These are phyloP conservation scores for Allolobophora icterica DNA, from an alignment of 2,888 invertebrate genomes.

Conservation along the genomic window DNA sequence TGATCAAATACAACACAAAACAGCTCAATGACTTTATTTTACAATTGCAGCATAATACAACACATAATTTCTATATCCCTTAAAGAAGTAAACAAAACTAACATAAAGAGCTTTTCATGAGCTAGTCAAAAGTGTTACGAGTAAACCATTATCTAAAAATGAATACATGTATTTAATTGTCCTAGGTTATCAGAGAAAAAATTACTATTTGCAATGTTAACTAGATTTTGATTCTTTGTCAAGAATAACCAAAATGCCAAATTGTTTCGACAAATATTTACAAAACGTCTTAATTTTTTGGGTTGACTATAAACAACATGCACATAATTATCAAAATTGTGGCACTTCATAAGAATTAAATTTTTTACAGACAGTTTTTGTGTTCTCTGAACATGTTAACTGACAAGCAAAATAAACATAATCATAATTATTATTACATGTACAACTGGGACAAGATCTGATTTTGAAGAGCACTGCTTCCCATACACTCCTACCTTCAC, in stretches of 20 bases:
- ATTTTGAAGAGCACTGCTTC: no score
- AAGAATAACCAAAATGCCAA: not conserved
- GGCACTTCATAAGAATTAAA: not conserved
- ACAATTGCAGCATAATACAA: not conserved
- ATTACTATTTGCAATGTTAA: no score
- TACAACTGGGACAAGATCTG: no score
- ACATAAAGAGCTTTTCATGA: not conserved
- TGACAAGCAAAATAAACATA: no score
- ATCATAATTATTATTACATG: no score
- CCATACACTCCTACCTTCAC: no score
- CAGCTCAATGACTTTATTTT: not conserved
- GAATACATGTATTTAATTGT: no score
- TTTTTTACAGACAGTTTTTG: not conserved
- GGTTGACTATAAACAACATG: no score
- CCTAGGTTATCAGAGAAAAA: not conserved
- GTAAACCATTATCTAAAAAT: not conserved
- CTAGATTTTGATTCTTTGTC: not conserved
- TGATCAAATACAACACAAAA: not conserved
- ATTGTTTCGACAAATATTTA: not conserved
- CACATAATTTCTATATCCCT: not conserved
- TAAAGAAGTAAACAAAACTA: not conserved
- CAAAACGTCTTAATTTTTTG: no score
- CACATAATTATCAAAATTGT: not conserved
- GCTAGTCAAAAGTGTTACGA: not conserved
- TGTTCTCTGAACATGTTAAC: not conserved